These are phyloP conservation scores for Luscinia megarhynchos DNA, from an alignment of 2,797 vertebrate species.

Conservation along the genomic window DNA sequence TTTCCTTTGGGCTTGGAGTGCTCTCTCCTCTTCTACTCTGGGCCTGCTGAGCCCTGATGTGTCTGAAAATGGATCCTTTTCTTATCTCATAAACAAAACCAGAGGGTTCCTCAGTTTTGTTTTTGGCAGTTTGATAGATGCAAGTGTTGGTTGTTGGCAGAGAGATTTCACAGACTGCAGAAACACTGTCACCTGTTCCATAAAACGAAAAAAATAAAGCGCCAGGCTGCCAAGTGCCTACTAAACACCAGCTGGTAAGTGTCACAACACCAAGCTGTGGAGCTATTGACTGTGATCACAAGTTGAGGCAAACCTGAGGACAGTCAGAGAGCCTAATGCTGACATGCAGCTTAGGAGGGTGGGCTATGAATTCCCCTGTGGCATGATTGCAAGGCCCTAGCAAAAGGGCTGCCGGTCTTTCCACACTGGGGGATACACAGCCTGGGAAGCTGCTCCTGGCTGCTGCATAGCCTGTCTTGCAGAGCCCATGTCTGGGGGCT, in stretches of 20 bases:
- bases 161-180: constrained; percentile 10
- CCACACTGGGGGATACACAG: too few species aligned
- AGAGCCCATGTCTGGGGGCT: not conserved
- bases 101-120: not conserved
- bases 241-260: constrained; percentile 41
- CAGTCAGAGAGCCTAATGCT: not conserved
- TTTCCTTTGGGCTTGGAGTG: not conserved
- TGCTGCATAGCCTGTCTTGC: not conserved
- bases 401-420: not conserved
- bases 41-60: not conserved
- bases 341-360: not conserved
- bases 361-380: not conserved
- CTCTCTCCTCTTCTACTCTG: not conserved
- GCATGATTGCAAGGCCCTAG: not conserved
- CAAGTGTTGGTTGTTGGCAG: not conserved
- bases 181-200: constrained; percentile 37
- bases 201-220: not conserved
- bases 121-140: not conserved
- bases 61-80: not conserved
- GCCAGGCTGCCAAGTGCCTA: constrained; percentile 23
- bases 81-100: not conserved
- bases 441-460: not conserved
- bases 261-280: constrained; percentile 16
- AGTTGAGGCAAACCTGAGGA: not conserved
- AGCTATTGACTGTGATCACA: not conserved